Evolutionary conservation across 2,888 invertebrate genomes (phyloP).

Genomic region (Nasonia oneida): DNA sequence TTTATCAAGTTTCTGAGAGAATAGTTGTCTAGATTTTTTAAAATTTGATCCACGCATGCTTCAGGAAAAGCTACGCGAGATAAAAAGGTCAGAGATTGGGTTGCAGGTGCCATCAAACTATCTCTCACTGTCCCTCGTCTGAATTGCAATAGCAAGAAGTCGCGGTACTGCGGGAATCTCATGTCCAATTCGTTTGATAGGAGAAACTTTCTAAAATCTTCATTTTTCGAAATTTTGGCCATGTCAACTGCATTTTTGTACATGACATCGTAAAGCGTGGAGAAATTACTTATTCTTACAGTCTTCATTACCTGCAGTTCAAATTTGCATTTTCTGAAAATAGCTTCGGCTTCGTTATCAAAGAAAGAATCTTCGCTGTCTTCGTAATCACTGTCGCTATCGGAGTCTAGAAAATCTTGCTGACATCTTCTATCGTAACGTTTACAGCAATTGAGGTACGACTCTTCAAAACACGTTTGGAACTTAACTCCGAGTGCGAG

Average conservation of each 20-base stretch:
- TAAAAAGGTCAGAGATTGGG: background rate
- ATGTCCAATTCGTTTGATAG: background rate
- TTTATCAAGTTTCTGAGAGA: background rate
- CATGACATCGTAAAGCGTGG: background rate
- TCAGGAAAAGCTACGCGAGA: background rate
- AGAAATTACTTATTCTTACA: background rate
- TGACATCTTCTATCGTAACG: background rate
- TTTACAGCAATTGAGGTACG: background rate
- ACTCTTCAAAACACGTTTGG: background rate
- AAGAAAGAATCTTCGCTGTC: background rate
- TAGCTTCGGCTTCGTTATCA: too few relatives aligned
- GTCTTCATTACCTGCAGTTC: background rate
- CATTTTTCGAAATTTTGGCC: background rate
- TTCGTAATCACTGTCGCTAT: background rate
- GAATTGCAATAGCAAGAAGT: background rate
- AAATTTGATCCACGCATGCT: background rate
- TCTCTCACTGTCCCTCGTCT: constrained; percentile 1
- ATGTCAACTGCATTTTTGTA: background rate
- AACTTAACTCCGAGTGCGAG: constrained; percentile 14
- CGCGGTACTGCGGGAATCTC: background rate
- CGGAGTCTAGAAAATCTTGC: background rate
- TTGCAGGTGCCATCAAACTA: background rate
- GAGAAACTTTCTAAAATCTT: background rate
- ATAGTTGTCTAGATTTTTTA: background rate
- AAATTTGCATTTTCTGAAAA: background rate